phyloP scores from a whole-genome alignment of 2,888 invertebrate genomes.

The Dinocampus coccinellae region DNA sequence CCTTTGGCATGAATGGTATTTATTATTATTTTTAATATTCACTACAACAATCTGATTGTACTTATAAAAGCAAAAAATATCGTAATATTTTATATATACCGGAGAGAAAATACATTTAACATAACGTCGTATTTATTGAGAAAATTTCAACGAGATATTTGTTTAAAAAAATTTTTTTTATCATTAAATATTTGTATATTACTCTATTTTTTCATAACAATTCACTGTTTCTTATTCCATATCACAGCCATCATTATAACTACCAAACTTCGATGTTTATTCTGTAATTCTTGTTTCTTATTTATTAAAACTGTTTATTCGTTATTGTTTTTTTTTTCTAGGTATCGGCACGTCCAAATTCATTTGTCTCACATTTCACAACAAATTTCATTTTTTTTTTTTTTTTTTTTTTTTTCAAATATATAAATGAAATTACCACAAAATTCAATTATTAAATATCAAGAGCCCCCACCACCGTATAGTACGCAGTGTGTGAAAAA shows the following conservation, averaged over 20 bases:
- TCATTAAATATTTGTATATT: slow-evolving; percentile 17
- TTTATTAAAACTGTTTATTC: slow-evolving; percentile 46
- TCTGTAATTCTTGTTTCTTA: slow-evolving; percentile 11
- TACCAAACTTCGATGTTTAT: slow-evolving; percentile 50
- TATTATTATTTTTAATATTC: neutral
- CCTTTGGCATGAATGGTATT: neutral
- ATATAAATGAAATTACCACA: neutral
- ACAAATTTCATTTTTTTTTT: too few species aligned
- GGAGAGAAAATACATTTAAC: neutral
- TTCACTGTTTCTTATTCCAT: slow-evolving; percentile 52
- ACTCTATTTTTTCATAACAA: slow-evolving; percentile 28
- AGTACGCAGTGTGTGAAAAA: too few species aligned
- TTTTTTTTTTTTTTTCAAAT: too few species aligned
- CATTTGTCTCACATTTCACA: slow-evolving; percentile 49
- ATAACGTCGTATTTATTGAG: neutral
- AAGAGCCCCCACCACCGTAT: too few species aligned
- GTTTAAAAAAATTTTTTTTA: neutral
- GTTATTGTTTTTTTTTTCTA: too few species aligned
- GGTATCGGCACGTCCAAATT: neutral
- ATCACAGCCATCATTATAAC: slow-evolving; percentile 64
- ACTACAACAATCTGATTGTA: neutral
- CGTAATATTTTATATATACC: neutral
- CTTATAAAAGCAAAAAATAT: neutral
- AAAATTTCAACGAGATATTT: neutral
- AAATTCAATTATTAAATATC: neutral